phyloP scores from a whole-genome alignment of 2,888 invertebrate species.

The Enchytraeus crypticus region DNA sequence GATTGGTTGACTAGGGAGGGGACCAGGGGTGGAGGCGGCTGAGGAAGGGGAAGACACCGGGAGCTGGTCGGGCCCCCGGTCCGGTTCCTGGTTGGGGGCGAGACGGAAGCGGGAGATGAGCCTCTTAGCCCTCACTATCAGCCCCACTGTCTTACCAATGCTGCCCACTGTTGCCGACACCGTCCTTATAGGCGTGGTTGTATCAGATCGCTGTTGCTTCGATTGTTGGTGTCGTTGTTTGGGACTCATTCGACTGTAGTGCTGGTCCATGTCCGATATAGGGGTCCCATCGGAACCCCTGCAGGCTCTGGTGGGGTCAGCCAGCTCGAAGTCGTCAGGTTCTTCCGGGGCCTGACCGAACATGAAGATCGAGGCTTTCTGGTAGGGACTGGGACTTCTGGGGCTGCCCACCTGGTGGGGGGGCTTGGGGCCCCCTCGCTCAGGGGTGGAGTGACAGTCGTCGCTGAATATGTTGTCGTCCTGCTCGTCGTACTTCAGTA shows the following conservation, averaged over 20 bases:
- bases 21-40: slow-evolving; percentile 1
- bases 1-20: slow-evolving; percentile 3
- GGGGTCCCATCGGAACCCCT: not conserved
- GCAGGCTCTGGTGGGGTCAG: not conserved
- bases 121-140: slow-evolving; percentile 4
- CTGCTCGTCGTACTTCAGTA: not conserved
- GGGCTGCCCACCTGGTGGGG: not conserved
- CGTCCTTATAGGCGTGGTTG: too few species aligned
- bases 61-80: too few species aligned
- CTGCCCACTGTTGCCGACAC: not conserved
- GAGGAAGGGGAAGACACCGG: not conserved
- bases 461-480: not conserved
- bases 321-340: slow-evolving; percentile 5
- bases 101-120: not conserved
- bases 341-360: too few species aligned
- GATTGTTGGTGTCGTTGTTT: too few species aligned
- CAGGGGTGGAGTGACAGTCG: not conserved
- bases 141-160: slow-evolving; percentile 5
- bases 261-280: not conserved
- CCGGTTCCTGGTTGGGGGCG: too few species aligned
- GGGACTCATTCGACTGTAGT: too few species aligned
- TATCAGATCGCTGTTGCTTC: too few species aligned
- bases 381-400: not conserved
- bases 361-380: slow-evolving; percentile 1
- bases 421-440: not conserved